Evolutionary conservation across 2,113 vertebrate species (phyloP).

Genomic region (Pachyramphus minor): DNA sequence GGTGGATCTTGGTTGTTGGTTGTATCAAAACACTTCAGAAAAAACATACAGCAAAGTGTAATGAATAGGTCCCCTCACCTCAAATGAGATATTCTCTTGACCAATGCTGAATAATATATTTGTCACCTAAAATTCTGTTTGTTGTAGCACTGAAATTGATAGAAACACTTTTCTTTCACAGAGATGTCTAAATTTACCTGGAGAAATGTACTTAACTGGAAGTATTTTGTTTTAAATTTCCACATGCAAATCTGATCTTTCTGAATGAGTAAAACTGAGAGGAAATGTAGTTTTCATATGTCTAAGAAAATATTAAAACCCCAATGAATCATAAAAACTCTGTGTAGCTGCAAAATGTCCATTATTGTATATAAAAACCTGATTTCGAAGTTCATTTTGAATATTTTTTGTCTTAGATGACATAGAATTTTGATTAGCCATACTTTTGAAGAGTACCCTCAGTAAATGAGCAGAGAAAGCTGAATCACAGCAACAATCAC

Average conservation of each 20-base stretch:
- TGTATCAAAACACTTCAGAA: neutral
- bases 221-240: neutral
- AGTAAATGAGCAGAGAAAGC: constrained; percentile 39
- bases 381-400: neutral
- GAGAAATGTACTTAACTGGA: neutral
- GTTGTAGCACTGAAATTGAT: neutral
- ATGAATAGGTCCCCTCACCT: neutral
- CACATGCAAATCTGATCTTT: neutral
- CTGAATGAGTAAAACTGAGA: neutral
- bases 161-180: neutral
- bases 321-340: neutral
- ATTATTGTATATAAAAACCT: neutral
- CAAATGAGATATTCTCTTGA: neutral
- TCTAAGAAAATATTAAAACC: neutral
- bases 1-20: neutral
- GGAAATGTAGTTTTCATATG: neutral
- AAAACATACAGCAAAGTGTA: neutral
- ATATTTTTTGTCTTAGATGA: constrained; percentile 2
- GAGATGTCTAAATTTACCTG: neutral
- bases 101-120: neutral
- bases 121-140: neutral
- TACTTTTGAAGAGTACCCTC: neutral
- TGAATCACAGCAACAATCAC: constrained; percentile 40
- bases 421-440: neutral
- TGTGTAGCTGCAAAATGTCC: neutral